Percentiles rank a stretch among this genome's conserved stretches.
phyloP scores from a whole-genome alignment of 1,140 invertebrate genomes.

The Hydropsyche tenuis region DNA sequence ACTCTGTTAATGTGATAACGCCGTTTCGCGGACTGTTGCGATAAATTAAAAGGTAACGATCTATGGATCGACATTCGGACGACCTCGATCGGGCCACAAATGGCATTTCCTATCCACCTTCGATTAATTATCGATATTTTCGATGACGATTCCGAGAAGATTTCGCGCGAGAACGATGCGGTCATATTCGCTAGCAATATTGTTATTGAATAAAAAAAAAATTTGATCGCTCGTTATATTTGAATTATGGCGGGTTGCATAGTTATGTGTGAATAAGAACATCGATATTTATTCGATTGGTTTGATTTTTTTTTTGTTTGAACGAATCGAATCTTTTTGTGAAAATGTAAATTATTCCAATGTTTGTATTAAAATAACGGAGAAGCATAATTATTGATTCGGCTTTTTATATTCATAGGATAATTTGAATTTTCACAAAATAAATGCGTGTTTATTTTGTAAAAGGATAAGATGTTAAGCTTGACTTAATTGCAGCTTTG shows the following conservation, averaged over 20 bases:
- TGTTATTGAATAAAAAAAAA: conserved; percentile 1
- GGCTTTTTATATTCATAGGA: too few species aligned
- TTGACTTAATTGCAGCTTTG: too few species aligned
- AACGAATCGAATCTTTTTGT: too few species aligned
- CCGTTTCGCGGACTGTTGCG: neutral
- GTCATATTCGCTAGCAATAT: neutral
- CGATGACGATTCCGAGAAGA: neutral
- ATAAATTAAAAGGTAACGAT: conserved; percentile 15
- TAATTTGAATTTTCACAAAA: too few species aligned
- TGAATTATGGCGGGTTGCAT: conserved; percentile 26
- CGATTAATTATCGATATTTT: conserved; percentile 3
- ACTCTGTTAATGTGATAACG: conserved; percentile 18
- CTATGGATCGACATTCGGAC: conserved; percentile 15
- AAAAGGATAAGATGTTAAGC: too few species aligned
- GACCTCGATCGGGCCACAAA: conserved; percentile 10
- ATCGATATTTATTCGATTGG: too few species aligned
- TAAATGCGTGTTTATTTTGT: too few species aligned
- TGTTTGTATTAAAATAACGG: too few species aligned
- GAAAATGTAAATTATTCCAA: too few species aligned
- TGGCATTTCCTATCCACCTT: neutral
- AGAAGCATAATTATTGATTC: too few species aligned
- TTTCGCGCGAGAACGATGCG: neutral
- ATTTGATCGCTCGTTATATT: conserved; percentile 9
- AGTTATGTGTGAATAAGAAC: too few species aligned
- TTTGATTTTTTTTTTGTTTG: too few species aligned